These are phyloP conservation scores for Chloroclysta siterata DNA, from an alignment of 2,888 invertebrate species.

Conservation along the genomic window DNA sequence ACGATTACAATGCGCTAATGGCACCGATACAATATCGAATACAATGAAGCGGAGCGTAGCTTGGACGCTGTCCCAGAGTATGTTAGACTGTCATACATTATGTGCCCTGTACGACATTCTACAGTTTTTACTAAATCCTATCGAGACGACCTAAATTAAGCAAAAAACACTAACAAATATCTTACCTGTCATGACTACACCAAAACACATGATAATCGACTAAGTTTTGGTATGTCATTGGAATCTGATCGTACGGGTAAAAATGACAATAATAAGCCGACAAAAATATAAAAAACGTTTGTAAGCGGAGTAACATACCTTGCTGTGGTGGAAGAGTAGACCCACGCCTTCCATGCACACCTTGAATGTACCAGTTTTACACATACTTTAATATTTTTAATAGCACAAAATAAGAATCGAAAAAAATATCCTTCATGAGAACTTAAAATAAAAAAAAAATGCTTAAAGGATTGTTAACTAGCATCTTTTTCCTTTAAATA, in stretches of 20 bases:
- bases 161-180: slow-evolving; percentile 73
- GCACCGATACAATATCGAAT: slow-evolving; percentile 73
- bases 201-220: slow-evolving; percentile 51
- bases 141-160: slow-evolving; percentile 69
- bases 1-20: slow-evolving; percentile 66
- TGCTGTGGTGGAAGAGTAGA: slow-evolving; percentile 99
- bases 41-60: slow-evolving; percentile 71
- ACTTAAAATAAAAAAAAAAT: too few species aligned
- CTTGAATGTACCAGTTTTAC: slow-evolving; percentile 53
- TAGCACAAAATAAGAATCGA: too few species aligned
- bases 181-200: slow-evolving; percentile 76
- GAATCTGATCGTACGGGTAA: slow-evolving; percentile 41
- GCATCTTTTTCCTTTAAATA: too few species aligned
- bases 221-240: slow-evolving; percentile 69
- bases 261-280: slow-evolving; percentile 75
- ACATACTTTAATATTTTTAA: slow-evolving; percentile 8
- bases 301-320: slow-evolving; percentile 88
- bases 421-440: too few species aligned
- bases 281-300: slow-evolving; percentile 59
- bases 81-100: slow-evolving; percentile 53
- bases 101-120: slow-evolving; percentile 55
- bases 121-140: slow-evolving; percentile 54
- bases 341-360: slow-evolving; percentile 99
- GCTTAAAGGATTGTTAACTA: too few species aligned
- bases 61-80: slow-evolving; percentile 52